Evolutionary conservation across 2,888 invertebrate genomes (phyloP), one percentile per base, ranked within the genome.

Genomic region (Lydus trimaculatus): DNA sequence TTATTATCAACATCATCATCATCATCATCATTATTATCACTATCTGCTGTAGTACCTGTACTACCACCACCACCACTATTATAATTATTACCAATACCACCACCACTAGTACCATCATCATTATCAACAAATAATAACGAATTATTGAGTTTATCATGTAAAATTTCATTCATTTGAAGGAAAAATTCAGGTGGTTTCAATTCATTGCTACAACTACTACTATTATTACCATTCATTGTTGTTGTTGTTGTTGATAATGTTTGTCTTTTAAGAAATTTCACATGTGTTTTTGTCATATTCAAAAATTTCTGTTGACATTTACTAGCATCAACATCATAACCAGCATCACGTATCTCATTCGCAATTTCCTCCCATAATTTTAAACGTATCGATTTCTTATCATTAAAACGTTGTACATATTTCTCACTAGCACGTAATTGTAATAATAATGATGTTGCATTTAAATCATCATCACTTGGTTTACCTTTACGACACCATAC

Each of bases 321-420:
- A 0, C 20, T 25, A 2, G 58, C 66, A 23, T 66, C 66, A 0
- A 66, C 66, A n/a, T 66, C 66, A 31, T 39, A 66, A 4, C 66
- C 66, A 2, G 43, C 58, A 15, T 36, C 36, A 5, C 31, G 33
- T 48, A 66, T 66, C n/a, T 66, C 66, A n/a, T n/a, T 39, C 4
- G 66, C 58, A n/a, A 66, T 62, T 15, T 63, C 66, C 13, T 58
- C 63, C 66, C 66, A 66, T 8, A 66, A 48, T 31, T 63, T 60
- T 11, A 58, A 58, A 23, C 58, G 56, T 52, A 65, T 7, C 6
- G 39, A 28, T 31, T 62, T 58, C 11, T 39, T 58, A 52, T 65
- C 63, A 11, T 63, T 58, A 39, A 66, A 66, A 8, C 59, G 39
- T 6, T 31, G 6, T 15, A 31, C 33, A 20, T 63, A 66, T 31